Evolutionary conservation across 1,140 invertebrate genomes (phyloP), one percentile per base, ranked within the genome.

Genomic region (Anoplolepis gracilipes): DNA sequence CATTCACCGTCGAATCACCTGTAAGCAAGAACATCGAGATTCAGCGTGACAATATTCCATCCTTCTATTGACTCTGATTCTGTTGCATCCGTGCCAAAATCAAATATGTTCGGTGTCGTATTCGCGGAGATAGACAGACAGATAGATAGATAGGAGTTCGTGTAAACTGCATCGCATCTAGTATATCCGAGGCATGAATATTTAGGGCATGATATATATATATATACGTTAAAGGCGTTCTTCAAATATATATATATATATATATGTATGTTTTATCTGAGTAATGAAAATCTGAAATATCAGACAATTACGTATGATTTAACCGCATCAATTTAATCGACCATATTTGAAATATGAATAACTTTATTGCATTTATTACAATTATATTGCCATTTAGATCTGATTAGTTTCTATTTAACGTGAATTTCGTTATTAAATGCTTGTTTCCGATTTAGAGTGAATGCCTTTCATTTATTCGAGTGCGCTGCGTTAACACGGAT

Each of bases 1-100:
- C 93, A 85, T 94, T 94, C 73, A 89, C 92, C 87, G 92, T 91
- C 86, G 91, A 95, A 76, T 89, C 88, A 92, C 93, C 86, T 91
- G 93, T 81, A 84, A 92, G 5, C 11, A 57, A 57, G 2, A 7
- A 72, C 2, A 46, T n/a, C 65, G n/a, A 64, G 30, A 25, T 77
- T 25, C 36, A 36, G 19, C n/a, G 25, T 72, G 11, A 57, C 33
- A 39, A 73, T 19, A n/a, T 55, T 4, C 1, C 49, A 5, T 13
- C 25, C 2, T 30, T 73, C 49, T 73, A 73, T 19, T 5, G 46
- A 49, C 1, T 19, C 46, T 3, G 16, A 49, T 10, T 49, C 28
- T 5, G 30, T 73, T 57, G 33, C 30, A 73, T 57, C n/a, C 70
- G 13, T 13, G 33, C 6, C 53, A 73, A 57, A 73, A 57, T 39